Conservation (phyloP, 1,140 invertebrate genomes). For the Camponotus vicinus region DNA sequence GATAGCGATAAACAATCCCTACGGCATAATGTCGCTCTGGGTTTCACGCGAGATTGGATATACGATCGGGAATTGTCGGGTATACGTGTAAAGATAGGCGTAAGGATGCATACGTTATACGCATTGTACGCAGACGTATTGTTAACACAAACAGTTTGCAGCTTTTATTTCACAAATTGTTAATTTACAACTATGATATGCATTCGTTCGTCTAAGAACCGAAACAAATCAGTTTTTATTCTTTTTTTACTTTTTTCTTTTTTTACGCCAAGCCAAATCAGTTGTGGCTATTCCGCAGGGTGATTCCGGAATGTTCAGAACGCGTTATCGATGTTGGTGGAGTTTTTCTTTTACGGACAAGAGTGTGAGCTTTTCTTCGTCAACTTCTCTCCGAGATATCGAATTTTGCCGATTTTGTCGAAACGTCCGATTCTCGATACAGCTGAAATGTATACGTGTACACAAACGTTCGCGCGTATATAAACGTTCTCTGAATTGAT, state of each 20-base stretch:
- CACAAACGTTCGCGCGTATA: constrained; percentile 2
- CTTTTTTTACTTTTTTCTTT: constrained; percentile 43
- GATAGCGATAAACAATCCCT: constrained; percentile 62
- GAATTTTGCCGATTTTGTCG: constrained; percentile 8
- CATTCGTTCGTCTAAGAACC: constrained; percentile 92
- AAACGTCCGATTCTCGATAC: constrained; percentile 29
- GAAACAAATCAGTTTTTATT: constrained; percentile 83
- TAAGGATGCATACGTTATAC: not conserved
- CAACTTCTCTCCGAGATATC: not conserved
- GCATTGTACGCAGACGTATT: constrained; percentile 62
- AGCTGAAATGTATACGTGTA: constrained; percentile 40
- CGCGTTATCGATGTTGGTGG: constrained; percentile 41
- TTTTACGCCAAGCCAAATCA: constrained; percentile 60
- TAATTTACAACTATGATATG: constrained; percentile 94
- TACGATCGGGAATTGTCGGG: not conserved
- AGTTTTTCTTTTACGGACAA: constrained; percentile 15
- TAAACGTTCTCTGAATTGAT: not conserved
- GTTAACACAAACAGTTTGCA: constrained; percentile 87
- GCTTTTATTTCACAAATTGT: constrained; percentile 86
- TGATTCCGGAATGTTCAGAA: constrained; percentile 51
- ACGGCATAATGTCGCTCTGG: constrained; percentile 51
- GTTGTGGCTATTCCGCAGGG: constrained; percentile 42
- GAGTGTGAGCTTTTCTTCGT: constrained; percentile 19
- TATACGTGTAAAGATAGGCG: not conserved
- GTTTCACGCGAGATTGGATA: constrained; percentile 51